phyloP scores from a whole-genome alignment of 1,140 invertebrate genomes.

The Dinothrombium tinctorium region DNA sequence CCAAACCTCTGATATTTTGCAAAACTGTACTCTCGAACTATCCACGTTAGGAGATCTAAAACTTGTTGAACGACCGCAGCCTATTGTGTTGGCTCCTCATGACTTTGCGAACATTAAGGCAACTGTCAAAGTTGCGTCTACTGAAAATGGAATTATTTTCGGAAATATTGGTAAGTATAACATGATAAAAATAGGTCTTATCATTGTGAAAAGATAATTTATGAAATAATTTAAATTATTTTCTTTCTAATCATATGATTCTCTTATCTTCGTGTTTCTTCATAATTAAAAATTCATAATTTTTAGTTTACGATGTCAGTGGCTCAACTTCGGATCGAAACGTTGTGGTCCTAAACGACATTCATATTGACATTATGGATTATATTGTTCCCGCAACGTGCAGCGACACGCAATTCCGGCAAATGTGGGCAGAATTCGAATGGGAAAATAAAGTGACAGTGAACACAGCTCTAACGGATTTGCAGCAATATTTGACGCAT shows the following conservation, averaged over 20 bases:
- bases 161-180: constrained; percentile 68
- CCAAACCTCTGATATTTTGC: constrained; percentile 86
- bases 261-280: constrained; percentile 9
- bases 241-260: no score
- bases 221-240: no score
- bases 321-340: constrained; percentile 80
- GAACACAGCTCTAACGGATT: constrained; percentile 73
- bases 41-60: constrained; percentile 91
- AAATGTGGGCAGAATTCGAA: constrained; percentile 99
- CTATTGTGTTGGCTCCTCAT: constrained; percentile 76
- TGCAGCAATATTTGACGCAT: constrained; percentile 77
- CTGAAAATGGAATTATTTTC: constrained; percentile 98
- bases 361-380: constrained; percentile 99
- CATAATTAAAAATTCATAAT: constrained; percentile 9
- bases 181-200: neutral
- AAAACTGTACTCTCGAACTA: constrained; percentile 90
- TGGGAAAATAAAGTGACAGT: constrained; percentile 99
- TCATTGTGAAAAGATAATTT: no score
- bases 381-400: constrained; percentile 94
- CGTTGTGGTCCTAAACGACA: constrained; percentile 94
- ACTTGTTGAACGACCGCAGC: constrained; percentile 85
- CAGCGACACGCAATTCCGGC: constrained; percentile 79
- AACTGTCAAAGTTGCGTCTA: constrained; percentile 81
- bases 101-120: constrained; percentile 97
- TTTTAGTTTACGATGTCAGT: constrained; percentile 69